A percentile compares a stretch with the other conserved stretches of the same genome.
Conservation (phyloP, 2,113 vertebrate species). For the Phrynosoma blainvillii region DNA sequence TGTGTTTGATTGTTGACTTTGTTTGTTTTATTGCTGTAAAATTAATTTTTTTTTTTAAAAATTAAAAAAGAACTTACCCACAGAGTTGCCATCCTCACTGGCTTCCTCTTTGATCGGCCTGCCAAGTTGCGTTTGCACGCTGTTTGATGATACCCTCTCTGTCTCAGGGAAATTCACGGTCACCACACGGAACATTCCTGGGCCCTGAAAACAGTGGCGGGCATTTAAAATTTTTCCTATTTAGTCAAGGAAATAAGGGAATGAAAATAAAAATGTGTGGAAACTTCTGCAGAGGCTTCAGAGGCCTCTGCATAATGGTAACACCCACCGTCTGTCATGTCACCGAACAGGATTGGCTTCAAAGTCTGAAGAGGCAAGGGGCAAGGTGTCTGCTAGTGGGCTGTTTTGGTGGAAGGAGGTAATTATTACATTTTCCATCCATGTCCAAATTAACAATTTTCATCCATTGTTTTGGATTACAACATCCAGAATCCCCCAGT, state of each 20-base stretch:
- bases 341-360: too few relatives aligned
- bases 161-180: conserved; percentile 22
- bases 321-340: too few relatives aligned
- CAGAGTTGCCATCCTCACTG: not conserved
- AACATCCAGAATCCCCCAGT: too few relatives aligned
- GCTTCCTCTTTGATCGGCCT: conserved; percentile 9
- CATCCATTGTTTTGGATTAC: too few relatives aligned
- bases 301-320: not conserved
- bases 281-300: not conserved
- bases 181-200: conserved; percentile 32
- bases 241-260: not conserved
- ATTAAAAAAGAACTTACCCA: not conserved
- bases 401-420: too few relatives aligned
- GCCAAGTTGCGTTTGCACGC: not conserved
- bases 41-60: too few relatives aligned
- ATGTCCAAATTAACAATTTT: too few relatives aligned
- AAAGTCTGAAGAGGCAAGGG: too few relatives aligned
- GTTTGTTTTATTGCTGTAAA: too few relatives aligned
- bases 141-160: not conserved
- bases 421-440: too few relatives aligned
- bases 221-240: not conserved
- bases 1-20: too few relatives aligned
- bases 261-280: not conserved
- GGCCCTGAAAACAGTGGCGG: conserved; percentile 3
- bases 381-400: too few relatives aligned